Conservation (phyloP, 1,140 invertebrate genomes). For the Cydia pomonella region DNA sequence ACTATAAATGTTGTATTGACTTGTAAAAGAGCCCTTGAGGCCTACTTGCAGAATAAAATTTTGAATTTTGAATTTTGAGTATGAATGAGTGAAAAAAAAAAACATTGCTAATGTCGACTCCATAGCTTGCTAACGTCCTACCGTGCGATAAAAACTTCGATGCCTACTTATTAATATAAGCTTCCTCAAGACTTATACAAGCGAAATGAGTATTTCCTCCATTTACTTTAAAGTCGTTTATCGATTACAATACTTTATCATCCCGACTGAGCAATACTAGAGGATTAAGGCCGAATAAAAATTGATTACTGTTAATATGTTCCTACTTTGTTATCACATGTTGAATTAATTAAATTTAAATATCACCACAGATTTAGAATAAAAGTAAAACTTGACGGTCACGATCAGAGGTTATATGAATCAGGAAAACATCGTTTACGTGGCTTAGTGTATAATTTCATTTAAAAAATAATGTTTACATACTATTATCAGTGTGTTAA, state of each 20-base stretch:
- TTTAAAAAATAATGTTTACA: conserved; percentile 20
- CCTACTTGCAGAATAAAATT: no score
- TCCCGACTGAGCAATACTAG: background rate
- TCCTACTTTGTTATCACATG: background rate
- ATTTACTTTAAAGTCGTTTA: background rate
- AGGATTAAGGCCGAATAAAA: background rate
- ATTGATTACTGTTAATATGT: background rate
- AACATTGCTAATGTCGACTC: no score
- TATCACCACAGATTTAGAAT: background rate
- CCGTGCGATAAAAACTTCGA: no score
- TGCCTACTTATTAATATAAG: no score
- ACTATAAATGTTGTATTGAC: no score
- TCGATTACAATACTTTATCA: background rate
- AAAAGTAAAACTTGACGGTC: background rate
- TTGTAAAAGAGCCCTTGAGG: no score
- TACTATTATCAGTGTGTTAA: conserved; percentile 18
- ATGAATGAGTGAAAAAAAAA: no score
- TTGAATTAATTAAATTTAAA: background rate
- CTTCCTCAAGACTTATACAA: background rate
- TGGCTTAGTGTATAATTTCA: background rate
- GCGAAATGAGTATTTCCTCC: background rate
- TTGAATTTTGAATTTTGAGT: no score
- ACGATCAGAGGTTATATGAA: no score
- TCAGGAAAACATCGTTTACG: background rate
- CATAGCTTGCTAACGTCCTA: no score